Evolutionary conservation across 1,140 invertebrate species (phyloP).

Genomic region (Scaptomyza montana): DNA sequence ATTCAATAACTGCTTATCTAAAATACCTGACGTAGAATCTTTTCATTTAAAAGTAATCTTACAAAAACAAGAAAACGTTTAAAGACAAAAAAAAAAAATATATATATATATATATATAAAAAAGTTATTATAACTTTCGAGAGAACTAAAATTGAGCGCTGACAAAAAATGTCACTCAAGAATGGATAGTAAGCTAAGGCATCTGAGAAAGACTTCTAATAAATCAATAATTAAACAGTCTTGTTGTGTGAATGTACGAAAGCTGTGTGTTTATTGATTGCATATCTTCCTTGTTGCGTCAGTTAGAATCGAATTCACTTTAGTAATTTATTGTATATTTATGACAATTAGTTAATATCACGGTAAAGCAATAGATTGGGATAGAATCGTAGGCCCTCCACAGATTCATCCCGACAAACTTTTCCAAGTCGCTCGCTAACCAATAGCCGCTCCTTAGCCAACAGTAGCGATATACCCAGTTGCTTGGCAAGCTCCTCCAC

Average conservation of each 20-base stretch:
- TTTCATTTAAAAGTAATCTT: slow-evolving; percentile 64
- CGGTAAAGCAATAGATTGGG: slow-evolving; percentile 91
- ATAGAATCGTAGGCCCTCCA: slow-evolving; percentile 96
- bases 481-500: slow-evolving; percentile 93
- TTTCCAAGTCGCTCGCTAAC: slow-evolving; percentile 92
- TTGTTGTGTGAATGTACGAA: slow-evolving; percentile 47
- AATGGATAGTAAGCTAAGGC: slow-evolving; percentile 30
- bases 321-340: slow-evolving; percentile 3
- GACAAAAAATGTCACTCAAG: slow-evolving; percentile 37
- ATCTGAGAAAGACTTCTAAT: slow-evolving; percentile 51
- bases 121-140: slow-evolving; percentile 45
- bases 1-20: slow-evolving; percentile 80
- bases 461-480: slow-evolving; percentile 92
- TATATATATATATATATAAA: too few species aligned
- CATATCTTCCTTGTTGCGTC: neutral
- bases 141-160: slow-evolving; percentile 57
- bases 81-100: slow-evolving; percentile 21
- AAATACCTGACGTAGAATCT: slow-evolving; percentile 79
- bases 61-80: slow-evolving; percentile 43
- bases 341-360: slow-evolving; percentile 21
- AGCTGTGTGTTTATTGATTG: slow-evolving; percentile 20
- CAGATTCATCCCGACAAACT: slow-evolving; percentile 96
- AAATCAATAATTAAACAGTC: slow-evolving; percentile 55
- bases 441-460: slow-evolving; percentile 94
- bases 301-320: neutral